Evolutionary conservation across 1,140 invertebrate genomes (phyloP).

Genomic region (Camponotus vicinus): DNA sequence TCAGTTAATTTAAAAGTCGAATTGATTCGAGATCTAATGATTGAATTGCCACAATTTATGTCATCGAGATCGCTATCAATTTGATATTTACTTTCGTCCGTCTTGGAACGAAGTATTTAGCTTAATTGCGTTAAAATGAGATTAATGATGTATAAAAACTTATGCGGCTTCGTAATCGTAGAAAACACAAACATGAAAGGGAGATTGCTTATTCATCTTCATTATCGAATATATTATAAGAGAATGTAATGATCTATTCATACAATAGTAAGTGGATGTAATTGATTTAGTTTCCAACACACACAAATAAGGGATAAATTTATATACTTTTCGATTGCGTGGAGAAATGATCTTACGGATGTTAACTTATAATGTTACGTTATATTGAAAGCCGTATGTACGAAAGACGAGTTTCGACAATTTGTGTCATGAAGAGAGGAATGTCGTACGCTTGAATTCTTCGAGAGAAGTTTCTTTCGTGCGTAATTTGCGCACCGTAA

Average conservation of each 20-base stretch:
- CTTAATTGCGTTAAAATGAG: conserved; percentile 75
- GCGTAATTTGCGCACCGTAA: conserved; percentile 79
- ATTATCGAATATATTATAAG: not conserved
- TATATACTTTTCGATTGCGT: not conserved
- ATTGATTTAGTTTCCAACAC: conserved; percentile 6
- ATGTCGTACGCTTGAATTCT: conserved; percentile 66
- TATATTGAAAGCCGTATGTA: not conserved
- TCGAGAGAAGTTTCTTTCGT: conserved; percentile 72
- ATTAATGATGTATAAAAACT: conserved; percentile 57
- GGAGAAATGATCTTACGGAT: not conserved
- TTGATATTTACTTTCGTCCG: conserved; percentile 72
- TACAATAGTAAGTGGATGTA: not conserved
- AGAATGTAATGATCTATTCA: not conserved
- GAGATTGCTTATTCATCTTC: conserved; percentile 1
- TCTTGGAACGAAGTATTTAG: conserved; percentile 59
- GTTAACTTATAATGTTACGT: too few species aligned
- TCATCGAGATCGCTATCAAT: conserved; percentile 75
- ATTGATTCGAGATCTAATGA: conserved; percentile 57
- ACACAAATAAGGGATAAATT: not conserved
- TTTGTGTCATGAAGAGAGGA: conserved; percentile 7
- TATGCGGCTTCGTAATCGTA: not conserved
- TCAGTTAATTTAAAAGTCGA: conserved; percentile 77
- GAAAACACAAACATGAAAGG: not conserved
- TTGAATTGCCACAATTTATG: conserved; percentile 74
- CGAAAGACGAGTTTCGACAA: not conserved